phyloP scores from a whole-genome alignment of 2,888 invertebrate genomes.

The Drosophila niveifrons region DNA sequence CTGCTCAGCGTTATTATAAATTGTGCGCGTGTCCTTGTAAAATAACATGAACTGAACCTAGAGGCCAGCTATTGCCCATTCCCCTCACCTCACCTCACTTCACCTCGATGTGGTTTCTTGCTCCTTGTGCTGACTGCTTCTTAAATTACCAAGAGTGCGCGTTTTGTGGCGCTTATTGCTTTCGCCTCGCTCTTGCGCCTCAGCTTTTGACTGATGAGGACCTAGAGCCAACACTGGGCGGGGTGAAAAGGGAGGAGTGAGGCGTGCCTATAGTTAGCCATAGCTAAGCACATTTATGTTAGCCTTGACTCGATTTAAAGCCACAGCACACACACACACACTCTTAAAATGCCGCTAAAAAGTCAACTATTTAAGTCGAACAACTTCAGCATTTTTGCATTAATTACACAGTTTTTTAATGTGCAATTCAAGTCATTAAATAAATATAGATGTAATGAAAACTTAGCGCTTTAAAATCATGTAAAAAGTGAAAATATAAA shows the following conservation, averaged over 20 bases:
- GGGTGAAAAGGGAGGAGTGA: too few relatives aligned
- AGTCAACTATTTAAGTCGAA: background rate
- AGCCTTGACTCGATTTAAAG: slow-evolving; percentile 56
- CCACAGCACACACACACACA: slow-evolving; percentile 11
- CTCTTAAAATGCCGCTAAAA: background rate
- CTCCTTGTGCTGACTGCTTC: slow-evolving; percentile 60
- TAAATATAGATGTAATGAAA: too few relatives aligned
- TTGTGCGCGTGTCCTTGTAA: slow-evolving; percentile 81
- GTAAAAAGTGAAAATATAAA: too few relatives aligned
- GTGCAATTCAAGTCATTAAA: too few relatives aligned
- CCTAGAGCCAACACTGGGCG: background rate
- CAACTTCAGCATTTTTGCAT: too few relatives aligned
- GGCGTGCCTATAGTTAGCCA: background rate
- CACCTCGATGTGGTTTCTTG: slow-evolving; percentile 42
- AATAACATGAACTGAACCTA: slow-evolving; percentile 76
- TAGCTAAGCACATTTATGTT: background rate
- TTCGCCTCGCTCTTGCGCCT: slow-evolving; percentile 23
- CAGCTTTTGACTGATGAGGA: slow-evolving; percentile 30
- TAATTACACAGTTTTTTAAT: too few relatives aligned
- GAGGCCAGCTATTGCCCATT: slow-evolving; percentile 21
- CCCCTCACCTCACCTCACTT: background rate
- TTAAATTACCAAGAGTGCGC: slow-evolving; percentile 72
- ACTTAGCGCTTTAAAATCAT: too few relatives aligned
- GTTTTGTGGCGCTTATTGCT: slow-evolving; percentile 66
- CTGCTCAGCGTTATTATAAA: slow-evolving; percentile 73